Conservation (phyloP, 2,888 invertebrate genomes). For the Eilema sororculum region DNA sequence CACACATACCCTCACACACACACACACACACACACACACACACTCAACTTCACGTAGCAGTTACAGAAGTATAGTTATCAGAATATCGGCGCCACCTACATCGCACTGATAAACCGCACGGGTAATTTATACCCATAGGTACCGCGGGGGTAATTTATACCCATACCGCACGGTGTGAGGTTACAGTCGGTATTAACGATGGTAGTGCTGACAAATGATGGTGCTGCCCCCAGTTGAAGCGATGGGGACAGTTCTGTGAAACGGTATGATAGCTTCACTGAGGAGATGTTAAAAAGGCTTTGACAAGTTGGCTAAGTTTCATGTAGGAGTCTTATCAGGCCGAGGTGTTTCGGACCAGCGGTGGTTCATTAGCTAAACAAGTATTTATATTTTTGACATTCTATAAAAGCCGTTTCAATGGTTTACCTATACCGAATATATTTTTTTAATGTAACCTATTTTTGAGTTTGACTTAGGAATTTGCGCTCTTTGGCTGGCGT, state of each 20-base stretch:
- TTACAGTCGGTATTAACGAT: slow-evolving; percentile 21
- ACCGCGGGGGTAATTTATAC: slow-evolving; percentile 43
- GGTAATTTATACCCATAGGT: slow-evolving; percentile 37
- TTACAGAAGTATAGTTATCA: slow-evolving; percentile 10
- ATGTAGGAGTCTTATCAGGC: not conserved
- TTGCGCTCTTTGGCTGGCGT: too few relatives aligned
- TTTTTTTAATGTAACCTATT: too few relatives aligned
- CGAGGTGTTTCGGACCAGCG: too few relatives aligned
- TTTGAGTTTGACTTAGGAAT: too few relatives aligned
- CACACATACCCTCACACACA: slow-evolving; percentile 8
- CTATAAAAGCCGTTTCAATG: too few relatives aligned
- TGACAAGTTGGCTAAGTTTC: too few relatives aligned
- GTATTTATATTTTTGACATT: too few relatives aligned
- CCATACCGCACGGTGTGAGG: slow-evolving; percentile 23
- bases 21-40: not conserved
- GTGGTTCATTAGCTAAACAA: too few relatives aligned
- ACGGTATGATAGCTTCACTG: not conserved
- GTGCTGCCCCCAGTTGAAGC: not conserved
- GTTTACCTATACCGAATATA: too few relatives aligned
- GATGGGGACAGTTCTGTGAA: slow-evolving; percentile 7
- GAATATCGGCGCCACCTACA: slow-evolving; percentile 33
- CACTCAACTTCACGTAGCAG: too few relatives aligned
- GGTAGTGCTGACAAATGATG: slow-evolving; percentile 18
- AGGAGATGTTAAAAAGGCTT: too few relatives aligned
- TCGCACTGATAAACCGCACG: slow-evolving; percentile 41